Base-by-base conservation (phyloP, 2,888 invertebrate genomes). In the Cheilosia urbana region DNA sequence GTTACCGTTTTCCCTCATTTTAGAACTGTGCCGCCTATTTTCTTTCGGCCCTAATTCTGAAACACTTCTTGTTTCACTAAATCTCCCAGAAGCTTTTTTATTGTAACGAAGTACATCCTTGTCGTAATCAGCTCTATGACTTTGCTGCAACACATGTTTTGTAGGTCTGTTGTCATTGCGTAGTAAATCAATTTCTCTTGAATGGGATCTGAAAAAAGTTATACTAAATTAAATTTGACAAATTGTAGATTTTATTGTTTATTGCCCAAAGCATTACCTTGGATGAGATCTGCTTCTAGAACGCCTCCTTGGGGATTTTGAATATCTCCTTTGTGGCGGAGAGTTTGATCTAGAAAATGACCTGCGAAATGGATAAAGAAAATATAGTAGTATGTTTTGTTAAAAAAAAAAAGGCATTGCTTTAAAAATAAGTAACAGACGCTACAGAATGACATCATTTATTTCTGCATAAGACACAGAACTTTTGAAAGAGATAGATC, bases 81-180 rank as follows among this genome's bases (percentile, higher is more conserved):
- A 77, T 45, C 76, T 27, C 0, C 79, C 66, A 37, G 19, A 58
- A 5, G 66, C 15, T 13, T 76, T 76, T 66, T 77, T 85, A 68
- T 51, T 72, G 49, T 80, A 77, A 27, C 81, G 80, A 27, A 27
- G 19, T 21, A 49, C 76, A 3, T 77, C 73, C 27, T 85, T 87
- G 49, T 88, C 87, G 45, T 87, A 78, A 24, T 88, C 88, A 2
- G 47, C 17, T 88, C 92, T 91, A 51, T 93, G 92, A 88, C 93
- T 92, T 88, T 93, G 84, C 27, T 60, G 75, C 11, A 66, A 15
- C 34, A 60, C 4, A 27, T 77, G 68, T 24, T 77, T 85, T 4
- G 66, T 49, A 1, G 65, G 47, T 17, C 71, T 80, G 21, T 42
- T 77, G 27, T 81, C 80, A 62, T 81, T 76, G 13, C 85, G 76